A percentile compares a stretch with the other conserved stretches of the same genome.
phyloP scores from a whole-genome alignment of 2,113 vertebrate species.

The Penelope pileata region DNA sequence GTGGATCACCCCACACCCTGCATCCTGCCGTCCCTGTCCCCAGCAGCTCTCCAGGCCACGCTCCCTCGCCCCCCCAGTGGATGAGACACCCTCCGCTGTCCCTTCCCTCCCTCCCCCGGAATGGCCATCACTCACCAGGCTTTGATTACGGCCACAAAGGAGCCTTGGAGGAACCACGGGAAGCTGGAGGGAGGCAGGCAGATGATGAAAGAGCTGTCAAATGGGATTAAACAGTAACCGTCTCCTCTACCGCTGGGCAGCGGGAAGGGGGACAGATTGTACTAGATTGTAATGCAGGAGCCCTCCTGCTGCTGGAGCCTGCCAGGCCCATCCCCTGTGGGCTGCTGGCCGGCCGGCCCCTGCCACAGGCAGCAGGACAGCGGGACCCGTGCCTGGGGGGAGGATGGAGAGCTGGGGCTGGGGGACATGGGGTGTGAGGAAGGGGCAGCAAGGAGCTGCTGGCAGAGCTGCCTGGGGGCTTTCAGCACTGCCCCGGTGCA shows the following conservation, averaged over 20 bases:
- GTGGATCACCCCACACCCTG: neutral
- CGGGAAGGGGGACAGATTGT: slow-evolving; percentile 54
- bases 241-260: slow-evolving; percentile 63
- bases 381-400: neutral
- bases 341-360: neutral
- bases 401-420: neutral
- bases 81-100: neutral
- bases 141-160: slow-evolving; percentile 75
- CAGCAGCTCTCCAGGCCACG: rapidly evolving
- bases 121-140: slow-evolving; percentile 72
- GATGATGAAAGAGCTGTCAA: slow-evolving; percentile 78
- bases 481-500: neutral
- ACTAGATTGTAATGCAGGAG: slow-evolving; percentile 26
- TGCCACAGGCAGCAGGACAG: rapidly evolving
- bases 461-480: neutral
- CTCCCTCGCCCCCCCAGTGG: rapidly evolving
- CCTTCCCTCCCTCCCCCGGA: neutral
- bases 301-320: slow-evolving; percentile 14
- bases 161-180: slow-evolving; percentile 64
- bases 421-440: neutral
- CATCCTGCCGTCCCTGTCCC: neutral
- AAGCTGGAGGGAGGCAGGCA: slow-evolving; percentile 63
- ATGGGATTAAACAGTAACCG: slow-evolving; percentile 72
- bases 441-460: neutral
- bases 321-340: neutral